Percentiles rank a stretch among this genome's conserved stretches.
Conservation (phyloP, 1,140 invertebrate genomes). For the Ephestia elutella region DNA sequence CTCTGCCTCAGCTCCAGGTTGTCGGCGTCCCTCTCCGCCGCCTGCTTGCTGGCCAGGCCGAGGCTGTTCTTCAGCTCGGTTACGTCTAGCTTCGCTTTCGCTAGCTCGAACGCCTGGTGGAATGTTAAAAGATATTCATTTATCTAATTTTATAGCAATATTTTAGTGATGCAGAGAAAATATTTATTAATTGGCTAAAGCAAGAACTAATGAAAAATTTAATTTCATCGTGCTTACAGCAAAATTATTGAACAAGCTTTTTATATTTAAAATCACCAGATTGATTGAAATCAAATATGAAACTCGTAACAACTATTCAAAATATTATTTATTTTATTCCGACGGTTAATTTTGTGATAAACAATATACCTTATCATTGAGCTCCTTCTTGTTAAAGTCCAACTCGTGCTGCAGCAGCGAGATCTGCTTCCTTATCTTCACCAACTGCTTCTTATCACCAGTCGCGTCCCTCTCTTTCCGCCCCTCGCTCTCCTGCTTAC, state of each 20-base stretch:
- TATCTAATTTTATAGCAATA: not conserved
- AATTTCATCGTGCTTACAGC: no score
- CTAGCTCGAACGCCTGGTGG: conserved; percentile 65
- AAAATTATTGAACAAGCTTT: no score
- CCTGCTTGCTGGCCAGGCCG: conserved; percentile 36
- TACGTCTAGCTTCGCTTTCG: conserved; percentile 64
- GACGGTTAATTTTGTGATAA: no score
- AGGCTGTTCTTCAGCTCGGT: conserved; percentile 51
- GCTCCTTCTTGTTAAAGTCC: conserved; percentile 68
- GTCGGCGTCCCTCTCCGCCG: conserved; percentile 71
- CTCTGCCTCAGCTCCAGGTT: conserved; percentile 74
- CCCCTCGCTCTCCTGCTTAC: conserved; percentile 44
- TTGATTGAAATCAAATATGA: no score
- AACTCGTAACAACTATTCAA: not conserved
- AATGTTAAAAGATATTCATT: conserved; percentile 2
- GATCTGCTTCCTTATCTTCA: conserved; percentile 74
- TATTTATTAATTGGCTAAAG: no score
- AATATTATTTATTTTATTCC: conserved; percentile 3
- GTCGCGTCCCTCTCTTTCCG: conserved; percentile 33
- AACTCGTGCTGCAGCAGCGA: conserved; percentile 75
- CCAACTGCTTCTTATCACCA: conserved; percentile 53
- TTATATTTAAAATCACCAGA: no score
- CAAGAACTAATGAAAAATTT: no score
- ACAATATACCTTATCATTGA: conserved; percentile 63
- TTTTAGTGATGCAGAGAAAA: no score